Percentiles rank a stretch among this genome's conserved stretches.
Evolutionary conservation across 2,797 vertebrate species (phyloP).

Genomic region (Chromis chromis): DNA sequence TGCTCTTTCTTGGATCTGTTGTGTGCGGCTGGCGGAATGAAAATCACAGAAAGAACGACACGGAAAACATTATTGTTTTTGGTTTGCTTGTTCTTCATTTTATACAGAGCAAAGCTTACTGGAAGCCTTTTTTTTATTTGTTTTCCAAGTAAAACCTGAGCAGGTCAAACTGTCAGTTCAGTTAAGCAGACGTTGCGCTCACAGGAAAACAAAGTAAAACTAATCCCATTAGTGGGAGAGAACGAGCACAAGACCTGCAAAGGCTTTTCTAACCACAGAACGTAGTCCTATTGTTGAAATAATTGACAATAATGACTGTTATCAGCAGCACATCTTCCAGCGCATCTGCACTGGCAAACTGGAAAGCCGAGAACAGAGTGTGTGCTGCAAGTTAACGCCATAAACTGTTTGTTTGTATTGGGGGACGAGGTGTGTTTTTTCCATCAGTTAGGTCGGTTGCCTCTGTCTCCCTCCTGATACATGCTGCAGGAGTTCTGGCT

Average conservation of each 20-base stretch:
- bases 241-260: slow-evolving; percentile 44
- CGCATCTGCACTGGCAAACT: slow-evolving; percentile 31
- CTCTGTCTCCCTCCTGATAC: slow-evolving; percentile 56
- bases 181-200: slow-evolving; percentile 8
- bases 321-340: slow-evolving; percentile 50
- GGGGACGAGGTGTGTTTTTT: slow-evolving; percentile 39
- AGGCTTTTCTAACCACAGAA: slow-evolving; percentile 47
- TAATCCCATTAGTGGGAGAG: slow-evolving; percentile 28
- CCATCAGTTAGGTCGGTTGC: slow-evolving; percentile 67
- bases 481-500: slow-evolving; percentile 82
- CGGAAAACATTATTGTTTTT: slow-evolving; percentile 40
- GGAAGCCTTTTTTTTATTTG: slow-evolving; percentile 30
- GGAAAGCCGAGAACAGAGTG: slow-evolving; percentile 34
- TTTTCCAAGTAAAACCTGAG: slow-evolving; percentile 20
- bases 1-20: slow-evolving; percentile 73
- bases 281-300: slow-evolving; percentile 49
- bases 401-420: slow-evolving; percentile 54
- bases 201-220: slow-evolving; percentile 2
- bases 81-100: slow-evolving; percentile 19
- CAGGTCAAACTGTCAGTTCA: slow-evolving; percentile 34
- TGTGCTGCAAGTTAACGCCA: slow-evolving; percentile 32
- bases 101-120: slow-evolving; percentile 25
- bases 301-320: slow-evolving; percentile 70
- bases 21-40: slow-evolving; percentile 16
- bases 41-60: slow-evolving; percentile 43